phyloP scores from a whole-genome alignment of 2,888 invertebrate genomes.

The Charanyca ferruginea region DNA sequence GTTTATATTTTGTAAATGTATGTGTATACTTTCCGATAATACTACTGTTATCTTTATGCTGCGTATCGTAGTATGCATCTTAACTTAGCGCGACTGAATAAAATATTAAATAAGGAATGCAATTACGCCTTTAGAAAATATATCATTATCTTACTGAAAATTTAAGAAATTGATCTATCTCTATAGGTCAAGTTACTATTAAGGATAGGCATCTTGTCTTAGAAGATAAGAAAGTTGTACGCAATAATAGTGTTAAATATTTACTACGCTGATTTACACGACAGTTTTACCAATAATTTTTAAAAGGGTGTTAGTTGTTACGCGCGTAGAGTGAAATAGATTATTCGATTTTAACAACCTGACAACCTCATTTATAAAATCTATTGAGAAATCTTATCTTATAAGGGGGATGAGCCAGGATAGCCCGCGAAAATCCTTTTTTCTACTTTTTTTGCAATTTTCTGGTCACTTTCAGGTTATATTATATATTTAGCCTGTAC shows the following conservation, averaged over 20 bases:
- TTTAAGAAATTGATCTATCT: too few species aligned
- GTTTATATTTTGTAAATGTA: neutral
- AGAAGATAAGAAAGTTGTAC: neutral
- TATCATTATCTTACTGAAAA: neutral
- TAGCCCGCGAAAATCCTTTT: too few species aligned
- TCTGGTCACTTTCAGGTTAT: too few species aligned
- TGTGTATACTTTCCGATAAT: neutral
- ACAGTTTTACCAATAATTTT: too few species aligned
- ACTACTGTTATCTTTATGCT: slow-evolving; percentile 11
- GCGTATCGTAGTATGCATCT: slow-evolving; percentile 1
- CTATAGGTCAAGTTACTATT: neutral
- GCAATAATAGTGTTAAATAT: neutral
- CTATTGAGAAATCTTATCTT: neutral
- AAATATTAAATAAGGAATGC: neutral
- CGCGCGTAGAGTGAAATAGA: too few species aligned
- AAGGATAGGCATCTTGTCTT: neutral
- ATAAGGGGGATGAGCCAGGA: too few species aligned
- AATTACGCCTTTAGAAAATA: neutral
- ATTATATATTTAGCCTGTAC: too few species aligned
- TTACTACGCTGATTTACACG: neutral
- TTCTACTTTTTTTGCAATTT: too few species aligned
- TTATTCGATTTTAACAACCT: too few species aligned
- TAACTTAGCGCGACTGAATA: neutral
- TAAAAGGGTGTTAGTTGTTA: neutral
- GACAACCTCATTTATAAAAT: neutral